These are phyloP conservation scores for Xanthorhoe designata DNA, from an alignment of 2,888 invertebrate species.

Conservation along the genomic window DNA sequence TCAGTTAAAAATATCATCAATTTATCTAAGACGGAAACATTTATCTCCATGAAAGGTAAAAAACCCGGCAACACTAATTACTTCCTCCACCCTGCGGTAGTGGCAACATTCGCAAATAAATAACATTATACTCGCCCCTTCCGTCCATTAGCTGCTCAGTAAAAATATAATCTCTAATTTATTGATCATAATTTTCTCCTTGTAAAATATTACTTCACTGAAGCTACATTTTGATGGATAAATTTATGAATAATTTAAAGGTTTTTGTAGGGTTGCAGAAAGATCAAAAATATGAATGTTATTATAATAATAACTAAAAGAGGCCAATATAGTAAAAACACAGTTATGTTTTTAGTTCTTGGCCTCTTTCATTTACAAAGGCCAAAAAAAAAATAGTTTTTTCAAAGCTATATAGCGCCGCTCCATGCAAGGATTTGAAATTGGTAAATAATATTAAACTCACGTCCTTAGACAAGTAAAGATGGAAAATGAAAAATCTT, in stretches of 20 bases:
- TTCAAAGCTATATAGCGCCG: too few relatives aligned
- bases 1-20: not conserved
- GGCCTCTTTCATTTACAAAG: too few relatives aligned
- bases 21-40: conserved; percentile 16
- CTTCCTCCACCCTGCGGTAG: conserved; percentile 10
- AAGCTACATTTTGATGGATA: not conserved
- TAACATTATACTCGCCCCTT: conserved; percentile 17
- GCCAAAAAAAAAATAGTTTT: too few relatives aligned
- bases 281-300: not conserved
- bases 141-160: conserved; percentile 8
- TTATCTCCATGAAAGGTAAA: conserved; percentile 22
- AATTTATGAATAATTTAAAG: not conserved
- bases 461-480: too few relatives aligned
- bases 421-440: too few relatives aligned
- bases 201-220: not conserved
- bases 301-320: too few relatives aligned
- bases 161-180: conserved; percentile 13
- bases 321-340: too few relatives aligned
- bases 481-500: too few relatives aligned
- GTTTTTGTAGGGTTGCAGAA: not conserved
- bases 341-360: too few relatives aligned
- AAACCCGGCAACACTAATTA: conserved; percentile 18
- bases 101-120: conserved; percentile 26
- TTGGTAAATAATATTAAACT: too few relatives aligned
- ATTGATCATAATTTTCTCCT: conserved; percentile 13